Conservation (phyloP, 2,797 vertebrate species). For the Scolopax bukidnonensis region DNA sequence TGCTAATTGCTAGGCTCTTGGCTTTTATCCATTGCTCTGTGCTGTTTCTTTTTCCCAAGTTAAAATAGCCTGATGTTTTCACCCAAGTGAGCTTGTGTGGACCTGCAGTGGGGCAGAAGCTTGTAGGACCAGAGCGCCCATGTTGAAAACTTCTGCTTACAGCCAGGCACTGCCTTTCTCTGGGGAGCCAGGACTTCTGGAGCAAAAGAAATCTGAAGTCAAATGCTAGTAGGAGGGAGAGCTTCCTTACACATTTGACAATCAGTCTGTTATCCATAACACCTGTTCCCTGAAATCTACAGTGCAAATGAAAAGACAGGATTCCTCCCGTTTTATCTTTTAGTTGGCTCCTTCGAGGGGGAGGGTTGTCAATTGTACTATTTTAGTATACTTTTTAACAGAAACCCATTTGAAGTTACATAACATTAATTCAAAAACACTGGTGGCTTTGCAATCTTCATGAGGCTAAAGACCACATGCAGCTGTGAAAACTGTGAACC, state of each 20-base stretch:
- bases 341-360: not conserved
- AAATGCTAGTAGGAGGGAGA: not conserved
- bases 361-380: not conserved
- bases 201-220: not conserved
- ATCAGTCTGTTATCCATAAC: not conserved
- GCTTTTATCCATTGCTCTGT: not conserved
- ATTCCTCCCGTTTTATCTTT: not conserved
- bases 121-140: not conserved
- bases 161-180: not conserved
- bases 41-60: not conserved
- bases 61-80: not conserved
- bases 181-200: not conserved
- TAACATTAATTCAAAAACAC: conserved; percentile 4
- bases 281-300: not conserved
- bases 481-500: not conserved
- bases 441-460: not conserved
- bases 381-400: not conserved
- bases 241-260: not conserved
- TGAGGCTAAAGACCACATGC: not conserved
- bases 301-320: not conserved
- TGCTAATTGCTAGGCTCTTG: not conserved
- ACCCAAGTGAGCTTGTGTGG: not conserved
- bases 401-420: not conserved
- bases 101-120: not conserved
- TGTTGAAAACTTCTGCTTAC: accelerated